Base-by-base conservation (phyloP, 2,113 vertebrate genomes). In the Syngnathoides biaculeatus region DNA sequence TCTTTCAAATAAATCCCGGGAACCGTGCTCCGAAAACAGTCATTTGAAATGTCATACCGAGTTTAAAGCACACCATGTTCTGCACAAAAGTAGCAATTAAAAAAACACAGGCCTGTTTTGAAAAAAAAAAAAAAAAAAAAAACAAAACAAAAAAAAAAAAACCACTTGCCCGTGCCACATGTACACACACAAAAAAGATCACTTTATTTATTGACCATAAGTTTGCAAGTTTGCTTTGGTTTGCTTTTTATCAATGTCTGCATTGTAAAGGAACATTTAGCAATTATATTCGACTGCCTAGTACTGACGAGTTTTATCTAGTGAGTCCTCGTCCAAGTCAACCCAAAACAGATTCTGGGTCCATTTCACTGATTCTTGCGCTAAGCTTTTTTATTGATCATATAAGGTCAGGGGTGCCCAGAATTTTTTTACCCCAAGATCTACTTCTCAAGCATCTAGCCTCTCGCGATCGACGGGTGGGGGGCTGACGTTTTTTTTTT, bases 161-260 rank as follows among this genome's bases (percentile, higher is more conserved):
- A 42, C 22, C 59, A 22, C 10, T 61, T 20, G 38, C 53, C 59
- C 24, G 26, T 42, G 59, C 12, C 59, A 42, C 59, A 42, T 40
- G 19, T 22, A 20, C 35, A 62, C n/a, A 42, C 39, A 26, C 8
- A 61, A 12, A 43, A 43, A 62, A 43, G n/a, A 22, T 22, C 5
- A 40, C 11, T 39, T 62, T 62, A 62, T 62, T 62, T 62, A 58
- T 55, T 64, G 72, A 66, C 39, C 35, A 48, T 61, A 69, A 68
- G 39, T 38, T 67, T 52, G 47, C 30, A 24, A 43, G 38, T 68
- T 55, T 55, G 60, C 60, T 60, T 20, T 20, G 52, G 14, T 48
- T 63, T 42, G 56, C 71, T 77, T 80, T 24, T 55, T 74, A 66
- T 74, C 80, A 80, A 85, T 80, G 77, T 85, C 77, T 85, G 67